Evolutionary conservation across 2,113 vertebrate species (phyloP).

Genomic region (Petroica traversi): DNA sequence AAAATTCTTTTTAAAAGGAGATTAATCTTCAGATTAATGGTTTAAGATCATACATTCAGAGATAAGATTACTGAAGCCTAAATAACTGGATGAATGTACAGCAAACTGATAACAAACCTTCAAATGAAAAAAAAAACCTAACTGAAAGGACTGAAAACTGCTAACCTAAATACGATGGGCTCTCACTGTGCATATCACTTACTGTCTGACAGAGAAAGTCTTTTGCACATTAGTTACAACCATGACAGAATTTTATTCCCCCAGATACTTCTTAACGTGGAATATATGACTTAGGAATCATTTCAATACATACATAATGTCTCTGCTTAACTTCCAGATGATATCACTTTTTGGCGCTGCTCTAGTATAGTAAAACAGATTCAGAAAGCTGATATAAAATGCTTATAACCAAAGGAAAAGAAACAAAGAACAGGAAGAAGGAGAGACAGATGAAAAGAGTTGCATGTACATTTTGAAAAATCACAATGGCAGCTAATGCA

Average conservation of each 20-base stretch:
- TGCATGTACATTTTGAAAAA: background rate
- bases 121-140: background rate
- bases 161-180: conserved; percentile 17
- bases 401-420: conserved; percentile 19
- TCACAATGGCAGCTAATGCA: background rate
- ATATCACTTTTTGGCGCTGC: conserved; percentile 28
- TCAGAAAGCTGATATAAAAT: conserved; percentile 46
- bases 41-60: conserved; percentile 8
- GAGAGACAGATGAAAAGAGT: background rate
- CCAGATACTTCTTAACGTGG: conserved; percentile 15
- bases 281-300: conserved; percentile 52
- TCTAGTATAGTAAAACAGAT: conserved; percentile 37
- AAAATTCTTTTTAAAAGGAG: background rate
- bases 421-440: conserved; percentile 38
- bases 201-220: conserved; percentile 19
- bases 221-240: conserved; percentile 24
- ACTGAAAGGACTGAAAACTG: background rate
- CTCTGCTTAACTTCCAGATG: conserved; percentile 45
- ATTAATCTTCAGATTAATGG: conserved; percentile 20
- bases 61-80: background rate
- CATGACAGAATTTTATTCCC: conserved; percentile 46
- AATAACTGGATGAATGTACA: conserved; percentile 5
- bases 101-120: conserved; percentile 23
- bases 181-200: conserved; percentile 24
- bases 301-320: conserved; percentile 60